Percentiles rank a stretch among this genome's conserved stretches.
Conservation (phyloP, 1,140 invertebrate species). For the Stegodyphus dumicola region DNA sequence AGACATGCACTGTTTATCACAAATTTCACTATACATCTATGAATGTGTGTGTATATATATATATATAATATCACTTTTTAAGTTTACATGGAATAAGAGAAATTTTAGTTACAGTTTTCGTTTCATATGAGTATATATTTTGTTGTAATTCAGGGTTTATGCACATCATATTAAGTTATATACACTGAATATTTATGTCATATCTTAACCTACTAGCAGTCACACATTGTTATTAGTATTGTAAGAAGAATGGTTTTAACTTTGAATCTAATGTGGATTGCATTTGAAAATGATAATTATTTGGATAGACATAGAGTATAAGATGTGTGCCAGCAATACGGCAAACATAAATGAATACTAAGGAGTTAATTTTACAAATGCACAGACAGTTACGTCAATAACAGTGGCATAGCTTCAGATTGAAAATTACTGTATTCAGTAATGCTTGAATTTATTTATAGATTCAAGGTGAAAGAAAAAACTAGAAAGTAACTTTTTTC, state of each 20-base stretch:
- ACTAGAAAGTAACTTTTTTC: too few species aligned
- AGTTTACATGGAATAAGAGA: too few species aligned
- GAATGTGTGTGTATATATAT: too few species aligned
- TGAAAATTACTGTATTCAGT: too few species aligned
- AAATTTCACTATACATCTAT: too few species aligned
- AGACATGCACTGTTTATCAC: too few species aligned
- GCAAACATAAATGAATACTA: conserved; percentile 50
- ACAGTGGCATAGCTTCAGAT: conserved; percentile 25
- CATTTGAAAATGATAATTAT: conserved; percentile 43
- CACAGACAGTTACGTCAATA: conserved; percentile 19
- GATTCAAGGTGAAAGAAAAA: too few species aligned
- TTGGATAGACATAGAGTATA: conserved; percentile 37
- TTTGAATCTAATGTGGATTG: conserved; percentile 53
- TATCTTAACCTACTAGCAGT: conserved; percentile 16
- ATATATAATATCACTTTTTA: too few species aligned
- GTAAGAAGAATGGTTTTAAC: conserved; percentile 33
- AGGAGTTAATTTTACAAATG: conserved; percentile 34
- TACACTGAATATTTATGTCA: conserved; percentile 33
- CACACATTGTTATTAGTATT: conserved; percentile 34
- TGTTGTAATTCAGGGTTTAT: too few species aligned
- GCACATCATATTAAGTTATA: background rate
- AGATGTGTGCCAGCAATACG: conserved; percentile 15
- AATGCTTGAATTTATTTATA: too few species aligned
- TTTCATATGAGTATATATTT: too few species aligned
- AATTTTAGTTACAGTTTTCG: too few species aligned